Percentiles rank a stretch among this genome's conserved stretches.
Conservation (phyloP, 2,113 vertebrate genomes). For the Lepisosteus osseus region DNA sequence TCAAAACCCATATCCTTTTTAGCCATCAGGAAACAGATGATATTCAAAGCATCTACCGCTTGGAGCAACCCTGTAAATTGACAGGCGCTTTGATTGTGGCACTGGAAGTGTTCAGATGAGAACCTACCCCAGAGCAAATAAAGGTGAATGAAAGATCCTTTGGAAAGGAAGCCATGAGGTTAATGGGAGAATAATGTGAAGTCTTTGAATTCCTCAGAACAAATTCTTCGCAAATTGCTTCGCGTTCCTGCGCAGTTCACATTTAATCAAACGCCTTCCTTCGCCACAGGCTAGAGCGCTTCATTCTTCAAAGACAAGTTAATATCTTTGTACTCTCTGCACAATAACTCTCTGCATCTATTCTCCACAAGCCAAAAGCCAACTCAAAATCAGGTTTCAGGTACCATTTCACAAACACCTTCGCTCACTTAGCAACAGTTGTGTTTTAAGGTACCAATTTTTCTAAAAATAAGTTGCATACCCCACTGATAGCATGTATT, state of each 20-base stretch:
- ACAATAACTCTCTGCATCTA: neutral
- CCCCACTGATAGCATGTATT: no score
- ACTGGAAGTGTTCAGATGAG: neutral
- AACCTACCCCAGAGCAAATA: no score
- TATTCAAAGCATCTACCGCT: neutral
- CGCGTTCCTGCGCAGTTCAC: neutral
- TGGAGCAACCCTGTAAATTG: neutral
- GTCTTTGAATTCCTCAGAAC: neutral
- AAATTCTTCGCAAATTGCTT: constrained; percentile 15
- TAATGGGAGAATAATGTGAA: neutral
- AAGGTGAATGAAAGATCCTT: neutral
- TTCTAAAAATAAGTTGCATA: no score
- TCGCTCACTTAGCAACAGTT: no score
- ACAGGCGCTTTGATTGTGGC: neutral
- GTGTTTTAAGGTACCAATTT: no score
- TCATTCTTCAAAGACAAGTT: neutral
- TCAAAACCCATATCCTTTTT: neutral
- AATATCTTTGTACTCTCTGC: neutral
- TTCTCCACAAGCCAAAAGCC: no score
- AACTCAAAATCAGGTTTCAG: no score
- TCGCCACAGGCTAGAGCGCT: neutral
- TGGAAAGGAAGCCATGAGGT: neutral
- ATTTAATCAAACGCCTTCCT: neutral
- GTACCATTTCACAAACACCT: no score
- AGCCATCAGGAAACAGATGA: neutral